Evolutionary conservation across 2,113 vertebrate genomes (phyloP).

Genomic region (Petrocephalus microphthalmus): DNA sequence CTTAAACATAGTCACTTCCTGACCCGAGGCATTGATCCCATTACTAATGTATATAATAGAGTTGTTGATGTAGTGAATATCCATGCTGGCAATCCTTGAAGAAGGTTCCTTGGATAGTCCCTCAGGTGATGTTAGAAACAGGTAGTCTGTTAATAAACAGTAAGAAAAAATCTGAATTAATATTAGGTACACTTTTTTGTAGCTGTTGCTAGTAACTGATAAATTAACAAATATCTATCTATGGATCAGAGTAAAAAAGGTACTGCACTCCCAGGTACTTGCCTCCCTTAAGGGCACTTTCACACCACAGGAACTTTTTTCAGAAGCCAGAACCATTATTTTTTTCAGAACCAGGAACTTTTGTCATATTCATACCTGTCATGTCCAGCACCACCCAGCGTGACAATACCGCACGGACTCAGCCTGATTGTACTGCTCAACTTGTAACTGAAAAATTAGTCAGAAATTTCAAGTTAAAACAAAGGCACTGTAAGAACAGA

Average conservation of each 20-base stretch:
- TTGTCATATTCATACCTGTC: not conserved
- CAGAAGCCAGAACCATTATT: not conserved
- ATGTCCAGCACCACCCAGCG: no score
- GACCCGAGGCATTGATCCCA: no score
- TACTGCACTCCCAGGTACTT: not conserved
- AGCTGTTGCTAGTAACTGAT: not conserved
- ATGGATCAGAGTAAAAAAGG: not conserved
- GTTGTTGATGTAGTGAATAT: not conserved
- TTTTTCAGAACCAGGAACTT: not conserved
- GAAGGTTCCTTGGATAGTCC: not conserved
- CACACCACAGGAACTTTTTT: not conserved
- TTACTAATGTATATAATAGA: no score
- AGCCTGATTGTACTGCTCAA: no score
- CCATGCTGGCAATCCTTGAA: conserved; percentile 33
- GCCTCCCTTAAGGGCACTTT: not conserved
- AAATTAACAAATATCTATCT: not conserved
- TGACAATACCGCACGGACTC: no score
- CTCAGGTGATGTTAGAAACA: not conserved
- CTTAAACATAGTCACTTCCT: not conserved
- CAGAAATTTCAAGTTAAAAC: no score
- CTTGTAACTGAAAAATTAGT: no score
- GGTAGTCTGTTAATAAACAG: not conserved
- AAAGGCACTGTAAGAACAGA: no score
- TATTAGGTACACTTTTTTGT: not conserved
- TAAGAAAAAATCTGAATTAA: not conserved